These are phyloP conservation scores for Plecturocebus donacophilus DNA, from an alignment of 2,113 vertebrate species.

Conservation along the genomic window DNA sequence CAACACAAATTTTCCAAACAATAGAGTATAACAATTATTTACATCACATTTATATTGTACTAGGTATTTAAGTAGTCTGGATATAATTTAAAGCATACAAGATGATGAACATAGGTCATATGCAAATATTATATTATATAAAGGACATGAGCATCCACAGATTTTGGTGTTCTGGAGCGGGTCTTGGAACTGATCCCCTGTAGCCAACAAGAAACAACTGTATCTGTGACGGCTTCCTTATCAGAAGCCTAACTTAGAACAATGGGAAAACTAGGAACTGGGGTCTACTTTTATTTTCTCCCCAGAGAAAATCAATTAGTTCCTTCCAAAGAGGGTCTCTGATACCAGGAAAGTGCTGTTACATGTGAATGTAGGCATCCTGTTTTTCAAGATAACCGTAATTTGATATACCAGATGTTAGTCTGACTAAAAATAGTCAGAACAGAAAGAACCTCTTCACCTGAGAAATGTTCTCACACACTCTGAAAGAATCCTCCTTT, in stretches of 20 bases:
- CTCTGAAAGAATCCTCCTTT: slow-evolving; percentile 28
- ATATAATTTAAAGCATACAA: background rate
- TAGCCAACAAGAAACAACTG: background rate
- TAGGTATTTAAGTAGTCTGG: background rate
- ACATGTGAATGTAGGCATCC: slow-evolving; percentile 59
- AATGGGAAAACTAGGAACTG: background rate
- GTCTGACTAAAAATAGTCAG: slow-evolving; percentile 74
- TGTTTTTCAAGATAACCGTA: slow-evolving; percentile 79
- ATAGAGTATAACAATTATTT: background rate
- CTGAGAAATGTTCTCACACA: slow-evolving; percentile 76
- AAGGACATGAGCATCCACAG: background rate
- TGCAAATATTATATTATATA: background rate
- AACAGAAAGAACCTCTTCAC: slow-evolving; percentile 74
- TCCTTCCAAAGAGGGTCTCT: slow-evolving; percentile 62
- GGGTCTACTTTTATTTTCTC: background rate
- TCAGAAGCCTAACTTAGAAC: slow-evolving; percentile 45
- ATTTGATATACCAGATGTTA: slow-evolving; percentile 78
- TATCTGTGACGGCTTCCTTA: background rate
- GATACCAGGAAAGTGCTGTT: slow-evolving; percentile 66
- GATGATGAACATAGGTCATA: background rate
- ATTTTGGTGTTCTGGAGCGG: background rate
- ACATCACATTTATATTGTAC: background rate
- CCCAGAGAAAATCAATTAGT: slow-evolving; percentile 11
- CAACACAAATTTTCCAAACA: background rate
- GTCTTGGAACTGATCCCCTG: background rate